Evolutionary conservation across 2,113 vertebrate species (phyloP).

Genomic region (Myiozetetes cayanensis): DNA sequence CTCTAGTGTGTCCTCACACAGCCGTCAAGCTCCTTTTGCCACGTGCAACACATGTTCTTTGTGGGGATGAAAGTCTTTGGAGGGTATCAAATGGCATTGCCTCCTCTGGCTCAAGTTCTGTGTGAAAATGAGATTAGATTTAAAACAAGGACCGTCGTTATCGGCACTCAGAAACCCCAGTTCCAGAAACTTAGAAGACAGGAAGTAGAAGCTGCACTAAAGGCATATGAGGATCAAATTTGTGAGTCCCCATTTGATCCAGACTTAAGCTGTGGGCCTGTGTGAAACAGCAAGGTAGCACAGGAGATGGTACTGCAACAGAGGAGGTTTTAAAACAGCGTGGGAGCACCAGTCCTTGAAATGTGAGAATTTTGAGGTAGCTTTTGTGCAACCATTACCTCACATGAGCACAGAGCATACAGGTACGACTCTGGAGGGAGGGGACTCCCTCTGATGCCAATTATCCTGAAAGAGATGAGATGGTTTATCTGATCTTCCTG

Average conservation of each 20-base stretch:
- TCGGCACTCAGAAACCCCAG: background rate
- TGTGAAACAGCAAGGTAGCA: background rate
- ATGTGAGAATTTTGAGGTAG: background rate
- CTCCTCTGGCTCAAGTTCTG: background rate
- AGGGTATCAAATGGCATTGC: background rate
- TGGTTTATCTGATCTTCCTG: background rate
- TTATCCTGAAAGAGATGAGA: background rate
- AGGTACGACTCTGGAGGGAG: background rate
- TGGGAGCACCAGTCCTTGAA: background rate
- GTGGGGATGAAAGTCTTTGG: background rate
- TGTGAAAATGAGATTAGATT: constrained; percentile 2
- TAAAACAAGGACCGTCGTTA: background rate
- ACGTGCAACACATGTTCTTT: background rate
- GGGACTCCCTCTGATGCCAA: background rate
- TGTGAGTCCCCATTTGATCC: background rate
- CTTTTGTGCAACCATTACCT: background rate
- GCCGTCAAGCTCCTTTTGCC: background rate
- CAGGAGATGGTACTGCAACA: background rate
- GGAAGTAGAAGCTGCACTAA: background rate
- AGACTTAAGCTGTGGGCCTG: background rate
- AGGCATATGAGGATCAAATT: background rate
- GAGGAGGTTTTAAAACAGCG: background rate
- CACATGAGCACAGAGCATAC: background rate
- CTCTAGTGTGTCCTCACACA: background rate
- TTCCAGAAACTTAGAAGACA: background rate